Evolutionary conservation across 2,113 vertebrate genomes (phyloP), one percentile per base, ranked within the genome.

Genomic region (Gobius niger): DNA sequence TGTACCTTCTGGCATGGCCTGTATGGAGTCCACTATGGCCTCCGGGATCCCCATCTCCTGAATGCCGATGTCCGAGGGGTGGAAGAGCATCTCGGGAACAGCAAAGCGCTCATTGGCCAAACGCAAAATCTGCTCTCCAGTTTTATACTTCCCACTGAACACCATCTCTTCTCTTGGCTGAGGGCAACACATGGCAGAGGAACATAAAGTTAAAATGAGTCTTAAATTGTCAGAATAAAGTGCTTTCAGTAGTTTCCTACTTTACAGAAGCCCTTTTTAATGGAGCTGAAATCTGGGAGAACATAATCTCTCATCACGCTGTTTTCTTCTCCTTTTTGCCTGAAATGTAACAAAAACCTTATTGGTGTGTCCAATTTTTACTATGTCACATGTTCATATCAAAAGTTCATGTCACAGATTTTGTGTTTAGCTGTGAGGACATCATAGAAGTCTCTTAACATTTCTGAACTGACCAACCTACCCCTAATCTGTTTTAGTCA

Each of bases 181-280:
- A 6, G 6, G 62, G 41, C 7, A 15, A n/a, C 44, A 47, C n/a
- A 18, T 18, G 40, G 7, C 8, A 62, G 8, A 42, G 13, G 12
- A 14, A 0, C 24, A 24, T 54, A 5, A 40, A 57, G 12, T 57
- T 6, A 57, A 4, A 57, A 40, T 13, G 9, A 1, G 10, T 54
- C 3, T 54, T 54, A 11, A 34, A 24, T 49, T 40, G 1, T 15
- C 9, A 1, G 6, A 0, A 19, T 13, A 46, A 18, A 16, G 1
- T 63, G 7, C n/a, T n/a, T 1, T 14, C 10, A 5, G 11, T 7
- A 57, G 10, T 2, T 6, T 51, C 68, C 56, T 77, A 98, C 96
- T 96, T 99, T 99, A 88, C 97, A 98, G 92, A 97, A 98, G 13
- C 98, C 98, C 76, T 99, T 98, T 87, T 98, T 99, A 77, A 99